Conservation (phyloP, 2,113 vertebrate genomes). For the Phocoena sinus region DNA sequence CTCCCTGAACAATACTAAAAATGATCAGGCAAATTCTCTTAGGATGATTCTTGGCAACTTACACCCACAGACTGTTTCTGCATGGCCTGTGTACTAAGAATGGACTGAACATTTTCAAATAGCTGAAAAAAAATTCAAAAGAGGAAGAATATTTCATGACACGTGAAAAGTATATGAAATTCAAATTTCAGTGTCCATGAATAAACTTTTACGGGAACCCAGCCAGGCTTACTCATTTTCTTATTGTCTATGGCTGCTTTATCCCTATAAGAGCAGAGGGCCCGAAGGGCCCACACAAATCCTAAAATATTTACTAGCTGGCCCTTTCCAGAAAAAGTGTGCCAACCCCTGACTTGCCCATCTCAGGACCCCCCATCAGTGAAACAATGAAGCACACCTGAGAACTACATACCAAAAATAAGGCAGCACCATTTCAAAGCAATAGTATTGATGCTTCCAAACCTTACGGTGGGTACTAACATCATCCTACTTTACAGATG, state of each 20-base stretch:
- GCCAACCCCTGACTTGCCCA: neutral
- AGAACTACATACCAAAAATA: neutral
- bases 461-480: neutral
- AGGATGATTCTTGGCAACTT: neutral
- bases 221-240: neutral
- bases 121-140: neutral
- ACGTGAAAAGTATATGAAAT: slow-evolving; percentile 13
- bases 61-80: neutral
- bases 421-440: neutral
- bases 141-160: neutral
- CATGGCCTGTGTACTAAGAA: neutral
- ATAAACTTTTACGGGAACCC: neutral
- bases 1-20: neutral
- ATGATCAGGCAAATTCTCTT: neutral
- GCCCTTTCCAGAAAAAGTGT: neutral
- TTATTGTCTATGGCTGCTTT: neutral
- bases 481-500: neutral
- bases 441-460: neutral
- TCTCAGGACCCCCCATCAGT: neutral
- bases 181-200: neutral
- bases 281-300: neutral
- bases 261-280: neutral
- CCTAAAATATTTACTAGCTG: neutral
- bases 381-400: neutral
- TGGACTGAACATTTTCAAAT: neutral